A percentile compares a stretch with the other conserved stretches of the same genome.
phyloP scores from a whole-genome alignment of 1,140 invertebrate genomes.

The Latrodectus geometricus region DNA sequence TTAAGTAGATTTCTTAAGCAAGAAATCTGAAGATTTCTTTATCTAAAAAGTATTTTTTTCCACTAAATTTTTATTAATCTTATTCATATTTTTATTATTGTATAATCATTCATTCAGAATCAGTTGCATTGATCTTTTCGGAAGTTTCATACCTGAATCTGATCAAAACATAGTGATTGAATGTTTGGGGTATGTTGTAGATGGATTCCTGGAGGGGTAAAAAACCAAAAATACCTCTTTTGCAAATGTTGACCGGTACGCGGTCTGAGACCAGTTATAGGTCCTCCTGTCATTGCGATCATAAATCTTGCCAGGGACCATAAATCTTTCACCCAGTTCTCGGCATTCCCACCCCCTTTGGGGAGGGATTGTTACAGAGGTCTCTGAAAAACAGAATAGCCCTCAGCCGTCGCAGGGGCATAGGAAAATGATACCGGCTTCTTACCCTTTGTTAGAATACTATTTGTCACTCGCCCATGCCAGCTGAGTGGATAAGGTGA shows the following conservation, averaged over 20 bases:
- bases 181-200: not conserved
- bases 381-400: constrained; percentile 52
- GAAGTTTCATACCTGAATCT: not conserved
- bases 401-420: constrained; percentile 38
- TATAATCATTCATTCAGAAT: not conserved
- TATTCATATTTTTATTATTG: too few relatives aligned
- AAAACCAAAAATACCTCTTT: not conserved
- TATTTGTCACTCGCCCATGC: constrained; percentile 45
- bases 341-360: constrained; percentile 13
- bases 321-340: constrained; percentile 59
- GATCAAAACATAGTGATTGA: not conserved
- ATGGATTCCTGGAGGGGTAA: not conserved
- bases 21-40: too few relatives aligned
- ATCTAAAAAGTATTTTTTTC: too few relatives aligned
- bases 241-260: constrained; percentile 50
- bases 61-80: too few relatives aligned
- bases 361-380: constrained; percentile 20
- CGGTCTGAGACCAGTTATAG: constrained; percentile 29
- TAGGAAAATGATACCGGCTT: constrained; percentile 40
- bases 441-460: constrained; percentile 45
- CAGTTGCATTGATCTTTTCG: too few relatives aligned
- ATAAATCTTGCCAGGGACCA: constrained; percentile 51
- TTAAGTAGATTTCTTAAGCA: too few relatives aligned
- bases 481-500: constrained; percentile 41
- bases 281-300: constrained; percentile 51